These are phyloP conservation scores for Rallus limicola DNA, from an alignment of 2,113 vertebrate species.

Conservation along the genomic window DNA sequence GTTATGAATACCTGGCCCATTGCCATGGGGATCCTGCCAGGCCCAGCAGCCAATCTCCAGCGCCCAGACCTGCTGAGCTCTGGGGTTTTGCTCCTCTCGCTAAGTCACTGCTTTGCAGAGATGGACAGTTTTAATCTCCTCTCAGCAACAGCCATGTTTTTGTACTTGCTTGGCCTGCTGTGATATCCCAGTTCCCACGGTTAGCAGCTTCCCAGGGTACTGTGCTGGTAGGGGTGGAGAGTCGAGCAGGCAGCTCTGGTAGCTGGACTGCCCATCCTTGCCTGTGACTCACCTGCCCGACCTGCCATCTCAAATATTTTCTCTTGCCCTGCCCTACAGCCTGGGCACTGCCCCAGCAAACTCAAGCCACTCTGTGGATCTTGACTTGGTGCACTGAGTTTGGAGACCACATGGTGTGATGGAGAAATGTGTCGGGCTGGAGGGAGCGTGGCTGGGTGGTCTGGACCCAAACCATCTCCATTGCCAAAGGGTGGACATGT, in stretches of 20 bases:
- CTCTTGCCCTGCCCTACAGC: neutral
- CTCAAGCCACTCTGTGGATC: neutral
- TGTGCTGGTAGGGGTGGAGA: neutral
- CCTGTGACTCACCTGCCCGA: neutral
- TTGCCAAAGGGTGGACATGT: rapidly evolving
- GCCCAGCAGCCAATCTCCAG: neutral
- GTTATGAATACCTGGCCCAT: neutral
- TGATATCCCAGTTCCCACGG: neutral
- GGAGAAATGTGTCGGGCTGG: neutral
- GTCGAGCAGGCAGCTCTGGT: neutral
- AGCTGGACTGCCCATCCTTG: neutral
- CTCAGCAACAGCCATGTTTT: neutral
- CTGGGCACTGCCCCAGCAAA: neutral
- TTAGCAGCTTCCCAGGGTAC: neutral
- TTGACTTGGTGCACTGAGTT: rapidly evolving
- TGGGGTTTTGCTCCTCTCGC: neutral
- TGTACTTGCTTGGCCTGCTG: neutral
- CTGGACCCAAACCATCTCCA: rapidly evolving
- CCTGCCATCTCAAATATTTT: neutral
- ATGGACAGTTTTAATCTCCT: neutral
- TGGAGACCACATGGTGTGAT: neutral
- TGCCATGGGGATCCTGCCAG: neutral
- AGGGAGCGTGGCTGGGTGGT: rapidly evolving
- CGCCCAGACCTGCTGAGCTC: neutral
- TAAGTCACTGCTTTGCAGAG: neutral